A percentile compares a stretch with the other conserved stretches of the same genome.
These are phyloP conservation scores for Pollicipes pollicipes DNA, from an alignment of 1,140 invertebrate genomes.

Conservation along the genomic window DNA sequence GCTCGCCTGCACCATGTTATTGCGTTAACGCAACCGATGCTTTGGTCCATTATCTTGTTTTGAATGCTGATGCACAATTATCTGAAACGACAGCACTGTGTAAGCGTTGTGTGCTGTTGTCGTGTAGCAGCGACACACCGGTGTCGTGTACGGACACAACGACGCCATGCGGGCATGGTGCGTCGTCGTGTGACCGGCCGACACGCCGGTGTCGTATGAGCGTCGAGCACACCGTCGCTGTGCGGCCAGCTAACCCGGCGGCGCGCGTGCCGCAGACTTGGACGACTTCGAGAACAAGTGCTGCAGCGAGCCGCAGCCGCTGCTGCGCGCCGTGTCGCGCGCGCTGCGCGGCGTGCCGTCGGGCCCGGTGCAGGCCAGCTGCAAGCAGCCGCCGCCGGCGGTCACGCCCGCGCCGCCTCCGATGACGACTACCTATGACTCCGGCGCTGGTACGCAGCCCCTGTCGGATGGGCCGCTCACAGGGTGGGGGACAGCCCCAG, in stretches of 20 bases:
- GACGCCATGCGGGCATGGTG: no score
- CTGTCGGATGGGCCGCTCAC: no score
- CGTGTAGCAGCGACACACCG: no score
- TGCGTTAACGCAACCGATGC: no score
- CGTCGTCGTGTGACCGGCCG: no score
- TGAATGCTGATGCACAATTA: neutral
- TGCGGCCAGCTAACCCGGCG: no score
- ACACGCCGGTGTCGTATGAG: no score
- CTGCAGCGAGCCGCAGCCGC: constrained; percentile 52
- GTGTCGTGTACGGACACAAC: no score
- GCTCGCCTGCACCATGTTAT: no score
- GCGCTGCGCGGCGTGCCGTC: constrained; percentile 37
- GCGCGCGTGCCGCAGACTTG: constrained; percentile 38
- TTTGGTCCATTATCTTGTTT: neutral
- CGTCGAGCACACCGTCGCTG: no score
- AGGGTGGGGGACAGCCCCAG: no score
- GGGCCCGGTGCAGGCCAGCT: constrained; percentile 30
- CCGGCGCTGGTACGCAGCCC: constrained; percentile 9
- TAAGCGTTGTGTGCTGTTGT: no score
- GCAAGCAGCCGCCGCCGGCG: constrained; percentile 42
- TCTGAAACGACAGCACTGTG: neutral
- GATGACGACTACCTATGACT: constrained; percentile 36
- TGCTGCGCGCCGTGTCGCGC: constrained; percentile 50
- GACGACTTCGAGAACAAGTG: constrained; percentile 64
- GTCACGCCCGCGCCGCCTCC: constrained; percentile 49